phyloP scores from a whole-genome alignment of 2,113 vertebrate species.

The Aix galericulata region DNA sequence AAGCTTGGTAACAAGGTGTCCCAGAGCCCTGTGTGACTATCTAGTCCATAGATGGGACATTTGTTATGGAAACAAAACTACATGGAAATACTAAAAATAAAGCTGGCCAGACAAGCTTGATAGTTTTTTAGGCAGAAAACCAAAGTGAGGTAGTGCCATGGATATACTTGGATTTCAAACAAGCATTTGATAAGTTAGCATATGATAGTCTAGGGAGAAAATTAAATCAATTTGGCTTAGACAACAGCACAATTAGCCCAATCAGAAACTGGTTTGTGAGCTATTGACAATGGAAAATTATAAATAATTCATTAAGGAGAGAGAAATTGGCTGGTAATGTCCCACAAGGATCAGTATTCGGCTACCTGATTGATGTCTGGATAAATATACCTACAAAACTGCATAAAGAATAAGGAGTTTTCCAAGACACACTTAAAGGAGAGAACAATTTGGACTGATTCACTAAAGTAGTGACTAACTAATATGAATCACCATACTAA shows the following conservation, averaged over 20 bases:
- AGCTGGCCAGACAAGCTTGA: not conserved
- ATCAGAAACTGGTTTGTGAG: not conserved
- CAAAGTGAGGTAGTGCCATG: not conserved
- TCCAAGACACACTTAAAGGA: not conserved
- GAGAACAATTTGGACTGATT: not conserved
- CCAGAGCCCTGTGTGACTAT: not conserved
- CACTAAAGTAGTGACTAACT: not conserved
- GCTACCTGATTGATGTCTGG: not conserved
- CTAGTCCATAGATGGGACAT: not conserved
- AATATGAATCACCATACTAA: not conserved
- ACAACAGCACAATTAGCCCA: not conserved
- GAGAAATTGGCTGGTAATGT: not conserved
- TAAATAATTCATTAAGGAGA: not conserved
- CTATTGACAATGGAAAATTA: not conserved
- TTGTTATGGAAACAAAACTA: constrained; percentile 1
- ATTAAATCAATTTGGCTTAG: not conserved
- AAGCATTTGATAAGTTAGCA: not conserved
- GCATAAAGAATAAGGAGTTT: not conserved
- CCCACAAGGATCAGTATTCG: not conserved
- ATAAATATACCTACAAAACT: not conserved
- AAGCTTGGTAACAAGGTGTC: not conserved
- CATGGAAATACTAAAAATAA: constrained; percentile 26
- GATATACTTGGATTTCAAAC: not conserved
- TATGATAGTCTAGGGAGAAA: not conserved
- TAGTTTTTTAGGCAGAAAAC: constrained; percentile 31